Conservation (phyloP, 2,113 vertebrate species). For the Phoenicopterus ruber region DNA sequence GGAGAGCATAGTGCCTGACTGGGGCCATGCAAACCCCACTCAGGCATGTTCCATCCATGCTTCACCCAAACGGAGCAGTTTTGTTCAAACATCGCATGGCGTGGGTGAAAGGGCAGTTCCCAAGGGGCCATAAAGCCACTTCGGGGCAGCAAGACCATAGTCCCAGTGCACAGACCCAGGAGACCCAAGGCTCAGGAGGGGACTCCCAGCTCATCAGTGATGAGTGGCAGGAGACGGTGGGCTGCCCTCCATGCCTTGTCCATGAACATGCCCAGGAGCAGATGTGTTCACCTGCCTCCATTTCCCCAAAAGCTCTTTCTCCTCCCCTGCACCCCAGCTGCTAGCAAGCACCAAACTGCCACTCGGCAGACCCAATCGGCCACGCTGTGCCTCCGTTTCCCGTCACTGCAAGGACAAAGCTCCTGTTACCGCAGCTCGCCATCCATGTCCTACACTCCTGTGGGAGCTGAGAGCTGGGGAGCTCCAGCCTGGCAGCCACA, state of each 20-base stretch:
- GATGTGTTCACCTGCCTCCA: not conserved
- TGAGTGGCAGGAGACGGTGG: not conserved
- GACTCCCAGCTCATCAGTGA: not conserved
- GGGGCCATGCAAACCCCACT: not conserved
- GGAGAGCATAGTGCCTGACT: not conserved
- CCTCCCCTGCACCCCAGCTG: not conserved
- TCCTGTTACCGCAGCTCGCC: not conserved
- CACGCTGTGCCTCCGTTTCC: not conserved
- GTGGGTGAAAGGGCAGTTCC: not conserved
- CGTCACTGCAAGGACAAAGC: not conserved
- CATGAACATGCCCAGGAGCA: not conserved
- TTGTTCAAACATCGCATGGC: not conserved
- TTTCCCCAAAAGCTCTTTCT: not conserved
- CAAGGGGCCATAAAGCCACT: not conserved
- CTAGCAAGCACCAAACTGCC: accelerated
- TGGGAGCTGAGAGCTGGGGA: not conserved
- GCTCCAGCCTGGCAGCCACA: not conserved
- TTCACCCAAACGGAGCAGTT: not conserved
- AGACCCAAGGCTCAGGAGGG: not conserved
- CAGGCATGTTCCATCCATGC: accelerated
- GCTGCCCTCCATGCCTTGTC: not conserved
- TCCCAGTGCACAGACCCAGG: not conserved
- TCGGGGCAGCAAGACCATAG: not conserved
- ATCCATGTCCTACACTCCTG: accelerated
- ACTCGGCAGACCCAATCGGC: accelerated